Conservation (phyloP, 2,797 vertebrate species). For the Siniperca undulata region DNA sequence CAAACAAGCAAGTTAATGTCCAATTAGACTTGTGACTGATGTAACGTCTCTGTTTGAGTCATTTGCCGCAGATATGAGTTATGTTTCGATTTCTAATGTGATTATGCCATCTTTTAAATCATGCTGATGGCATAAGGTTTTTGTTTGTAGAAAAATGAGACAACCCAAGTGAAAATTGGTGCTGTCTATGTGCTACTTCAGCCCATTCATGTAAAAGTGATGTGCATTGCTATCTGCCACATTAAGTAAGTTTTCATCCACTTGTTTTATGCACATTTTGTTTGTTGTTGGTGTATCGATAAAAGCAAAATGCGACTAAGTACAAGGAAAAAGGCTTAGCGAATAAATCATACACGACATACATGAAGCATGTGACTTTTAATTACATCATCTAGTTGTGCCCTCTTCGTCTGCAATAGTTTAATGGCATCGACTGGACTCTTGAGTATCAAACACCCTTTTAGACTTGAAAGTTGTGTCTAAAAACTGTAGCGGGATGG, state of each 20-base stretch:
- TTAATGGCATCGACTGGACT: too few relatives aligned
- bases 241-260: too few relatives aligned
- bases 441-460: neutral
- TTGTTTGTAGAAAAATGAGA: neutral
- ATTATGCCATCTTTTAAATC: neutral
- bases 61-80: slow-evolving; percentile 10
- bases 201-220: neutral
- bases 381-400: too few relatives aligned
- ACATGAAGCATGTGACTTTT: neutral
- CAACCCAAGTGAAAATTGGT: neutral
- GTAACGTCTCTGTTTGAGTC: neutral
- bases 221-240: neutral
- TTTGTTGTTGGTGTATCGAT: neutral
- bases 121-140: neutral
- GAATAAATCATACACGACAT: neutral
- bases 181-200: neutral
- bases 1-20: slow-evolving; percentile 17
- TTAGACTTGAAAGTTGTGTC: too few relatives aligned
- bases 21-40: slow-evolving; percentile 18
- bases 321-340: neutral
- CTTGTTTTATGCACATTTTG: neutral
- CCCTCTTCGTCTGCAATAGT: too few relatives aligned
- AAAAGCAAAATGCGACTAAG: neutral
- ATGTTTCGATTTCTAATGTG: neutral
- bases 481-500: too few relatives aligned